phyloP scores from a whole-genome alignment of 2,113 vertebrate genomes.

The Philantomba maxwellii region DNA sequence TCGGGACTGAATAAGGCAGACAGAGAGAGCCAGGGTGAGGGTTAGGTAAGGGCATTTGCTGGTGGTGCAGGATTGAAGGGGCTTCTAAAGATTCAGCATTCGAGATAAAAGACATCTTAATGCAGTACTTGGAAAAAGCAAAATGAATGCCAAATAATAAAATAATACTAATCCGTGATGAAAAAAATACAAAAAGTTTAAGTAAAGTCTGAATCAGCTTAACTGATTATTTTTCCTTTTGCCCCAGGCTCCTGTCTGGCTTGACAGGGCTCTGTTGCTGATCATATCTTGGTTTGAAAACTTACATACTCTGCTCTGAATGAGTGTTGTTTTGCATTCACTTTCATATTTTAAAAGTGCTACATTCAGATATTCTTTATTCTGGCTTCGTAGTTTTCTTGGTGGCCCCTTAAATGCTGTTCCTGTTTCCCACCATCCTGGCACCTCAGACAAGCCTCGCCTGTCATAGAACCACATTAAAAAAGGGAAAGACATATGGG shows the following conservation, averaged over 20 bases:
- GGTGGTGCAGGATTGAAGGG: not conserved
- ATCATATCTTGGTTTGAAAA: not conserved
- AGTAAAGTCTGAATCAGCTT: not conserved
- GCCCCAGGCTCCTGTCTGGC: not conserved
- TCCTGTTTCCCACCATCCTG: not conserved
- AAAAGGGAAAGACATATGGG: not conserved
- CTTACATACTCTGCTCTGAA: not conserved
- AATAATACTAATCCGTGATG: not conserved
- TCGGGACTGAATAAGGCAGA: not conserved
- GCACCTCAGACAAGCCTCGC: not conserved
- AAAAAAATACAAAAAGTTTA: not conserved
- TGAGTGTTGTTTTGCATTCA: not conserved
- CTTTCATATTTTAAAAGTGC: not conserved
- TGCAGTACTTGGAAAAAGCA: not conserved
- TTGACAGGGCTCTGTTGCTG: not conserved
- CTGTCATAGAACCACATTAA: not conserved
- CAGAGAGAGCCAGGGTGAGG: too few relatives aligned
- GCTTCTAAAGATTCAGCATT: not conserved
- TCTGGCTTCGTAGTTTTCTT: not conserved
- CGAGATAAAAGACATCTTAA: not conserved
- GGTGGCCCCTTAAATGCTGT: not conserved
- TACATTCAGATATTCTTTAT: not conserved
- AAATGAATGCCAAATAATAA: not conserved
- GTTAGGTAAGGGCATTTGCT: not conserved
- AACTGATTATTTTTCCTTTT: not conserved